Base-by-base conservation (phyloP, 2,113 vertebrate genomes). In the Tyrannus savana region DNA sequence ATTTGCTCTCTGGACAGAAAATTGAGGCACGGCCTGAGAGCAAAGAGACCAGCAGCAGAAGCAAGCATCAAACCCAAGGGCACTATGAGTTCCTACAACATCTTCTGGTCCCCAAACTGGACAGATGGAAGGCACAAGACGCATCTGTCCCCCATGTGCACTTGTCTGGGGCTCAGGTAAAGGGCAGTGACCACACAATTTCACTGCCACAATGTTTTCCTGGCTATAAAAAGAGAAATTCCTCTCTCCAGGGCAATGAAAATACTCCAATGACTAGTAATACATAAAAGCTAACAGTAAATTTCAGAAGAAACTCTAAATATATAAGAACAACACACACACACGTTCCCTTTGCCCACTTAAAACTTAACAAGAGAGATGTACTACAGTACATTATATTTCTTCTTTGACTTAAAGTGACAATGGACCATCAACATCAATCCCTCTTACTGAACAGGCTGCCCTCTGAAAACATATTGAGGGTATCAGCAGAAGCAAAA, bases 81-180 rank as follows among this genome's bases (percentile, higher is more conserved):
- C 33, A 88, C 18, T 4, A 0, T 2, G 8, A 87, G 33, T 10
- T 39, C 31, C 44, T 81, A 33, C 27, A 82, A 55, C 15, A 39
- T 71, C 25, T 71, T 41, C 79, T 73, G 24, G 19, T 77, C 22
- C 28, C 31, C 17, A 47, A 33, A 12, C 35, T 1, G 66, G 78
- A 35, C 12, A 73, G 63, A 74, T 5, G 18, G 56, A 87, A 75
- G 33, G 52, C 62, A 86, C 22, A 42, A 73, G 49, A 63, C 7
- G 5, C 6, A 8, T 3, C 0, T n/a, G 41, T 41, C n/a, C 37
- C 19, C 12, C 4, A n/a, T 5, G 0, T 31, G 37, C 47, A 62
- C 14, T 14, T 7, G 21, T 23, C 23, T 37, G 60, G 31, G 46
- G n/a, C 53, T 92, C 62, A 77, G 53, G 24, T 18, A 63, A 79